Evolutionary conservation across 2,888 invertebrate genomes (phyloP), one percentile per base, ranked within the genome.

Genomic region (Polymixis lichenea): DNA sequence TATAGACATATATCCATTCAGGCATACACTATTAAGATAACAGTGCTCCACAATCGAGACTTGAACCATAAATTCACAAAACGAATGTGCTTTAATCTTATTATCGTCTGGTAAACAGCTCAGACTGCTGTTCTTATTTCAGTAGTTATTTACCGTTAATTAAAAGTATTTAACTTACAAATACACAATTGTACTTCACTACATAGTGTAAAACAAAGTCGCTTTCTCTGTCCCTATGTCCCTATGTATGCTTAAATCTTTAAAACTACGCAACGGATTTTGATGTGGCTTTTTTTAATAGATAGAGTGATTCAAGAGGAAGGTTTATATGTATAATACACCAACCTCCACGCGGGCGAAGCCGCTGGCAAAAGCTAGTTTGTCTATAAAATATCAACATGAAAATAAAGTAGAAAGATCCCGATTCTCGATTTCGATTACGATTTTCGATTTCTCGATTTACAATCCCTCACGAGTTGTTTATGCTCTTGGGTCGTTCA

Each of bases 121-220:
- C n/a, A 2, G 11, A 53, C 32, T 25, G 17, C 56, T 25, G n/a
- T 11, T 75, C n/a, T 22, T 4, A 22, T 9, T 8, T 60, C 43
- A 25, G 15, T 1, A 53, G 25, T 51, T 53, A 53, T 70, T 78
- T 25, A 58, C 17, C n/a, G 38, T 78, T 43, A 3, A 65, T 77
- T 55, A 58, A 58, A 75, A 74, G 25, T 22, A 25, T 32, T 32
- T 25, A 60, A 4, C 43, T 0, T n/a, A 0, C 4, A 58, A 17
- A 58, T 38, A 75, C 38, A 51, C 25, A 43, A 60, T 19, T 74
- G 38, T 38, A 38, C 3, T 55, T n/a, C n/a, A n/a, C n/a, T n/a
- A n/a, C n/a, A n/a, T n/a, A n/a, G n/a, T n/a, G n/a, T n/a, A n/a
- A n/a, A n/a, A n/a, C n/a, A n/a, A n/a, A n/a, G n/a, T n/a, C n/a